These are phyloP conservation scores for Spinus pinus DNA, from an alignment of 2,797 vertebrate species.

Conservation along the genomic window DNA sequence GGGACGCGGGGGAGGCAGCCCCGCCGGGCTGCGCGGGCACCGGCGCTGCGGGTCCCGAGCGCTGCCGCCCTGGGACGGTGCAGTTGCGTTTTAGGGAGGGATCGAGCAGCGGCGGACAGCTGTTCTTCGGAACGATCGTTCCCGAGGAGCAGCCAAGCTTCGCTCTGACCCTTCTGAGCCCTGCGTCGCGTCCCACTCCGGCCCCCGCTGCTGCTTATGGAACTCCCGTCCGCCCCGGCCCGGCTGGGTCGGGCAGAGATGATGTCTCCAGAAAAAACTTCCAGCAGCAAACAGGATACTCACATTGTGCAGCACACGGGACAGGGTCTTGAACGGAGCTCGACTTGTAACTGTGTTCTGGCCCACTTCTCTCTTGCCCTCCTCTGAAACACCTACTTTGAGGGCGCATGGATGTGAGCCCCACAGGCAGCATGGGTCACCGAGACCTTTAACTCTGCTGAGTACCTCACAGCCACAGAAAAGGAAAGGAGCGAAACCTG, in stretches of 20 bases:
- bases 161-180: neutral
- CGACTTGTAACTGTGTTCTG: fast-evolving
- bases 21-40: neutral
- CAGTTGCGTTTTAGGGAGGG: neutral
- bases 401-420: fast-evolving
- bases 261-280: neutral
- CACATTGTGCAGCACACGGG: neutral
- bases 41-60: neutral
- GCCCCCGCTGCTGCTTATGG: neutral
- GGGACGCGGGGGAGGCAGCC: neutral
- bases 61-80: neutral
- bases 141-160: neutral
- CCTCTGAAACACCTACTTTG: fast-evolving
- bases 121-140: neutral
- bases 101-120: neutral
- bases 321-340: neutral
- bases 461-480: neutral
- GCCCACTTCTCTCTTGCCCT: neutral
- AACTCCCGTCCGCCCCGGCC: no score
- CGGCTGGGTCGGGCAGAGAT: neutral
- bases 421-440: neutral
- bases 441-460: neutral
- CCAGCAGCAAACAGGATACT: neutral
- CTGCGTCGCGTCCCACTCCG: neutral
- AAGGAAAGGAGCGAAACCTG: neutral